A percentile compares a stretch with the other conserved stretches of the same genome.
Evolutionary conservation across 2,797 vertebrate genomes (phyloP).

Genomic region (Poecile montanus): DNA sequence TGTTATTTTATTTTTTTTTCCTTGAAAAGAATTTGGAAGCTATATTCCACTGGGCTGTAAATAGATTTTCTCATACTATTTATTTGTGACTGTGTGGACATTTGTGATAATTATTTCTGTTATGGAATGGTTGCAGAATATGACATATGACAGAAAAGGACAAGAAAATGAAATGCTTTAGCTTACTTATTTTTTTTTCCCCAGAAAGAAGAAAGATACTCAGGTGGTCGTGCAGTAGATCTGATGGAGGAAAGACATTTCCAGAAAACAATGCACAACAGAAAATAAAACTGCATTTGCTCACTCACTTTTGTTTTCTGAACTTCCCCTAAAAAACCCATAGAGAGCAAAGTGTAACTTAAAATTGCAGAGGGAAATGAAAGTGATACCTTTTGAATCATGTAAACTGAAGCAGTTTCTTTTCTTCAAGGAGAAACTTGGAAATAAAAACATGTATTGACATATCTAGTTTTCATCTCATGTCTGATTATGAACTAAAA

Average conservation of each 20-base stretch:
- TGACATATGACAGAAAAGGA: background rate
- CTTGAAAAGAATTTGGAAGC: background rate
- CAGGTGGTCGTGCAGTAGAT: background rate
- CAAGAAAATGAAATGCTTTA: background rate
- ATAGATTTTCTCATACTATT: background rate
- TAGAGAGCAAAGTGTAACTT: background rate
- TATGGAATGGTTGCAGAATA: background rate
- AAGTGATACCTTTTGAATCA: accelerated
- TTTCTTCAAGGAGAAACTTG: background rate
- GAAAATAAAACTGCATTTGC: background rate
- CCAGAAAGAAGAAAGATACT: background rate
- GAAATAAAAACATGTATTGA: background rate
- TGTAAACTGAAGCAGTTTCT: background rate
- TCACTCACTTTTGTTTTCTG: background rate
- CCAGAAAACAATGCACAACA: background rate
- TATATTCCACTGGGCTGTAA: background rate
- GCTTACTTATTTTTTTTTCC: background rate
- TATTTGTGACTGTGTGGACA: background rate
- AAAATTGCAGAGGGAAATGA: background rate
- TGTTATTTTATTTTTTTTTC: background rate
- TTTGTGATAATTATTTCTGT: background rate
- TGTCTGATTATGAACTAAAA: background rate
- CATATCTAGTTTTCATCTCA: background rate
- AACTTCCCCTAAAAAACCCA: background rate
- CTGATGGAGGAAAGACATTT: background rate